phyloP scores from a whole-genome alignment of 2,888 invertebrate species.

The Cetonia aurata region DNA sequence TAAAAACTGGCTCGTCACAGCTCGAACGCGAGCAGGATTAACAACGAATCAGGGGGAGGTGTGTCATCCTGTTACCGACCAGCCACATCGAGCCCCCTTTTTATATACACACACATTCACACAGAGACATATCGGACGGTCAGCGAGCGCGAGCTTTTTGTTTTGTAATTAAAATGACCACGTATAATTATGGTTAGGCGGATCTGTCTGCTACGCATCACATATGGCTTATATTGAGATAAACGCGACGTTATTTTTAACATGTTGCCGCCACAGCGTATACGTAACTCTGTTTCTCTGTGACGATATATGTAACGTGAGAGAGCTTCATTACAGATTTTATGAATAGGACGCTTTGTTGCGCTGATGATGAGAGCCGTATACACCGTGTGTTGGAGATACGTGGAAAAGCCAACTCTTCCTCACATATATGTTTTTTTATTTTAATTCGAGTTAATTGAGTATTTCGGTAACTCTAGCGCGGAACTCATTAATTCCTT shows the following conservation, averaged over 20 bases:
- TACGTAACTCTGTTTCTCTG: slow-evolving; percentile 1
- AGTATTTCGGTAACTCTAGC: slow-evolving; percentile 15
- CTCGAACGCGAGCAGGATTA: slow-evolving; percentile 53
- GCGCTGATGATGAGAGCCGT: slow-evolving; percentile 8
- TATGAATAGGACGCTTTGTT: slow-evolving; percentile 38
- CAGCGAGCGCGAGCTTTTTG: slow-evolving; percentile 55
- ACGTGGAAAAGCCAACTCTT: slow-evolving; percentile 9
- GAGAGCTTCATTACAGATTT: slow-evolving; percentile 39
- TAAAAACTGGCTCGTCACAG: slow-evolving; percentile 58
- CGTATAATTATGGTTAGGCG: slow-evolving; percentile 59
- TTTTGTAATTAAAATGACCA: slow-evolving; percentile 60
- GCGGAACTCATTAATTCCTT: too few relatives aligned
- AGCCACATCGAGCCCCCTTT: not conserved
- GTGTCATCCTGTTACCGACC: slow-evolving; percentile 11
- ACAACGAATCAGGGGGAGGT: slow-evolving; percentile 40
- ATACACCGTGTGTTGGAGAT: not conserved
- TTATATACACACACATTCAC: slow-evolving; percentile 7
- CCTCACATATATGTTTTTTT: not conserved
- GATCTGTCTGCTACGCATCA: slow-evolving; percentile 50
- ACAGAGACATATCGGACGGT: slow-evolving; percentile 34
- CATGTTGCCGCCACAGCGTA: slow-evolving; percentile 23
- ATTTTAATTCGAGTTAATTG: slow-evolving; percentile 26
- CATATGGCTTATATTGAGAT: slow-evolving; percentile 56
- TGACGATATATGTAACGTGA: slow-evolving; percentile 3
- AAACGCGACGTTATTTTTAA: slow-evolving; percentile 56